Conservation (phyloP, 2,113 vertebrate genomes). For the Astatoreochromis straeleni region DNA sequence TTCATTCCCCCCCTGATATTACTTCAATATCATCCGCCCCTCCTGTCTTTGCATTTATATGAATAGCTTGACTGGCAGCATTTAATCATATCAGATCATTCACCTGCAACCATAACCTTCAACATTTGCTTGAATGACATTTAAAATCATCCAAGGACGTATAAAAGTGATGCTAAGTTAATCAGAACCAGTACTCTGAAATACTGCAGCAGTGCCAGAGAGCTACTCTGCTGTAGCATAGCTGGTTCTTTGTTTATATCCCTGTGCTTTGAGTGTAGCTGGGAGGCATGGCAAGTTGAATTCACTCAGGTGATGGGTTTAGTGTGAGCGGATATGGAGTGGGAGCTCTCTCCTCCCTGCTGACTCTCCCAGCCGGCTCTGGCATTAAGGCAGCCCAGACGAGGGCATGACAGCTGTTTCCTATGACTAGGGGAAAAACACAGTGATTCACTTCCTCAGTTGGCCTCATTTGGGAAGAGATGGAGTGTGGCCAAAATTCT, state of each 20-base stretch:
- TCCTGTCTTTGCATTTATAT: conserved; percentile 4
- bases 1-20: not conserved
- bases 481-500: conserved; percentile 55
- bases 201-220: conserved; percentile 1
- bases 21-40: not conserved
- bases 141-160: conserved; percentile 13
- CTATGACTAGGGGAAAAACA: conserved; percentile 50
- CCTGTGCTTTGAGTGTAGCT: conserved; percentile 27
- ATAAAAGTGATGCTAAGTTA: conserved; percentile 26
- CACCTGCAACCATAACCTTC: not conserved
- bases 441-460: conserved; percentile 49
- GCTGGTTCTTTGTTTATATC: conserved; percentile 43
- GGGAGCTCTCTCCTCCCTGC: conserved; percentile 20
- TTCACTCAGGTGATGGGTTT: conserved; percentile 55
- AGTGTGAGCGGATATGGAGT: not conserved
- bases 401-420: conserved; percentile 59
- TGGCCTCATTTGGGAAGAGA: conserved; percentile 60
- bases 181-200: conserved; percentile 28
- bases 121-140: conserved; percentile 3
- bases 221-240: not conserved
- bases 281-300: conserved; percentile 35
- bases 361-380: conserved; percentile 31
- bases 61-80: not conserved
- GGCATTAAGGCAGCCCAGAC: conserved; percentile 45
- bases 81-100: conserved; percentile 2